Base-by-base conservation (phyloP, 2,888 invertebrate genomes). In the Chymomyza caudatula region DNA sequence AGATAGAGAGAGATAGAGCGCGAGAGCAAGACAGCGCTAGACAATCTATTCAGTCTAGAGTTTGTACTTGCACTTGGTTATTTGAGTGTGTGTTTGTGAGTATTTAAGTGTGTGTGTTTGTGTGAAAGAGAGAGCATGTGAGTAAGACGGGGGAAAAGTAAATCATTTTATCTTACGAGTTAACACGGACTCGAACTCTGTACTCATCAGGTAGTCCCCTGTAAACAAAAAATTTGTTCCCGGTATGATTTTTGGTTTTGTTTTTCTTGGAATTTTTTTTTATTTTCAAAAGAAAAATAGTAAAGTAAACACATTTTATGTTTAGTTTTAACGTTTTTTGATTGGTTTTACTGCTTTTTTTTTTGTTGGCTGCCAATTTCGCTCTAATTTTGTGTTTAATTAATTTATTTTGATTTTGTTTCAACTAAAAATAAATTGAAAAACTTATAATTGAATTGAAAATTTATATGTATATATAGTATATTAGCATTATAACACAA, bases 121-220 rank as follows among this genome's bases (percentile, higher is more conserved):
- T 69, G 65, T 69, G 68, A 65, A 73, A 74, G 61, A 91, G 88
- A 11, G 29, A 37, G 29, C 29, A 11, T 37, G 29, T 37, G 11
- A 67, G 73, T 73, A 77, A 63, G 71, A 77, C 70, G 71, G 85
- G 77, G 66, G 69, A 71, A 82, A 83, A 86, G 76, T 88, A 86
- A 87, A 84, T 82, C 71, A 83, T 85, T 80, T 88, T 84, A 88
- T 92, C 95, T 95, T 95, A 95, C 95, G 95, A 94, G 92, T 94
- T 95, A 91, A 95, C 93, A 93, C 95, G 94, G 93, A 95, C 94
- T 93, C 94, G 95, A 93, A 94, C 94, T 93, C 94, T 93, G 94
- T 94, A 95, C 93, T 94, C 94, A 92, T 95, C 94, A 91, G 93
- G 93, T 92, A 95, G 93, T 92, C 92, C 88, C 90, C 90, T 90